Evolutionary conservation across 2,888 invertebrate species (phyloP).

Genomic region (Matsumyia berberina): DNA sequence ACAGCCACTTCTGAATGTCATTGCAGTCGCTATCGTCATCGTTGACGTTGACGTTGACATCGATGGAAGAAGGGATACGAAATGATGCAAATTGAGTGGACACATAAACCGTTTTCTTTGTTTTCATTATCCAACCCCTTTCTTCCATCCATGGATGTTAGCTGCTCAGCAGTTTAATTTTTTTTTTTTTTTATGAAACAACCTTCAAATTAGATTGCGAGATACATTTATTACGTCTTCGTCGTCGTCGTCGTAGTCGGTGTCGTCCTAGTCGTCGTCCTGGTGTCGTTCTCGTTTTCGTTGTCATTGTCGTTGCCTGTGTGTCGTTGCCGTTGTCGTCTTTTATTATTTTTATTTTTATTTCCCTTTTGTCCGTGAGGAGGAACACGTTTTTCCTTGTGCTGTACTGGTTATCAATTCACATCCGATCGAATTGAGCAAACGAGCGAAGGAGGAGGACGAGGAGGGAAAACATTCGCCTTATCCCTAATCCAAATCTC

Average conservation of each 20-base stretch:
- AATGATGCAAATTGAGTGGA: slow-evolving; percentile 12
- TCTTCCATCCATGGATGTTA: not conserved
- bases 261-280: not conserved
- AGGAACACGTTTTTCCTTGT: slow-evolving; percentile 22
- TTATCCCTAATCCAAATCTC: slow-evolving; percentile 54
- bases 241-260: slow-evolving; percentile 12
- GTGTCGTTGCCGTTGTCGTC: slow-evolving; percentile 5
- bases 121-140: not conserved
- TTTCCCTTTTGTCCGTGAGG: slow-evolving; percentile 27
- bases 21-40: not conserved
- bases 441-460: slow-evolving; percentile 3
- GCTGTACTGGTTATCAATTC: slow-evolving; percentile 57
- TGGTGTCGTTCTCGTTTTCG: slow-evolving; percentile 8
- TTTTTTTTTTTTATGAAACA: not conserved
- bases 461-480: slow-evolving; percentile 43
- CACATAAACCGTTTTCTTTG: not conserved
- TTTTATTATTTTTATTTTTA: slow-evolving; percentile 40
- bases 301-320: slow-evolving; percentile 8
- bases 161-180: not conserved
- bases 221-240: slow-evolving; percentile 12
- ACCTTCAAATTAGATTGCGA: slow-evolving; percentile 42
- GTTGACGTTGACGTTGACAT: not conserved
- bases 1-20: slow-evolving; percentile 6
- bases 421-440: slow-evolving; percentile 45
- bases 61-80: not conserved